Percentiles rank a stretch among this genome's conserved stretches.
Evolutionary conservation across 2,888 invertebrate species (phyloP).

Genomic region (Fragum whitleyi): DNA sequence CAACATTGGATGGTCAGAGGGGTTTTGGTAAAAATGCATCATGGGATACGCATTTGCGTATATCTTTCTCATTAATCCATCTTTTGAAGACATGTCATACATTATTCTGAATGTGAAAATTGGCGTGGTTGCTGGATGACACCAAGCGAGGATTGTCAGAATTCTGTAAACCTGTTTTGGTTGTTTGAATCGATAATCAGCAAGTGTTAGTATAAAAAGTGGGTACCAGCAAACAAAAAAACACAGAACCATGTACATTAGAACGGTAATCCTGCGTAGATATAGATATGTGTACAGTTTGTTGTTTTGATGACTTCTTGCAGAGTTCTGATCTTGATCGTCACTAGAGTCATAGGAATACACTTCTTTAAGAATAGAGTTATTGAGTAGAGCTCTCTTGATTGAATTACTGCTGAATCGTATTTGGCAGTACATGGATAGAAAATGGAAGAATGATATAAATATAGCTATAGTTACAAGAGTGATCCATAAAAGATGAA

Average conservation of each 20-base stretch:
- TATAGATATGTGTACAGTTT: constrained; percentile 69
- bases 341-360: constrained; percentile 30
- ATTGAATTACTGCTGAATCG: constrained; percentile 69
- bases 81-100: constrained; percentile 71
- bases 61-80: constrained; percentile 70
- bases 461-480: constrained; percentile 94
- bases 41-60: constrained; percentile 76
- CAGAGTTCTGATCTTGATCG: constrained; percentile 46
- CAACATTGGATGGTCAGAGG: constrained; percentile 56
- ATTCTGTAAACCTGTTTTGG: constrained; percentile 82
- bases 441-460: constrained; percentile 93
- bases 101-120: constrained; percentile 80
- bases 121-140: constrained; percentile 83
- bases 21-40: constrained; percentile 64
- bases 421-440: constrained; percentile 89
- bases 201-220: constrained; percentile 92
- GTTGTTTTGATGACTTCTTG: constrained; percentile 49
- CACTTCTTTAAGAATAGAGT: constrained; percentile 67
- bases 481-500: constrained; percentile 95
- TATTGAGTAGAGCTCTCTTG: constrained; percentile 76
- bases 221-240: constrained; percentile 97
- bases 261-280: constrained; percentile 72
- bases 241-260: constrained; percentile 77
- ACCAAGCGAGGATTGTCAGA: constrained; percentile 83
- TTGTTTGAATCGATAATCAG: constrained; percentile 81